Base-by-base conservation (phyloP, 2,888 invertebrate genomes). In the Hydrotaea diabolus region DNA sequence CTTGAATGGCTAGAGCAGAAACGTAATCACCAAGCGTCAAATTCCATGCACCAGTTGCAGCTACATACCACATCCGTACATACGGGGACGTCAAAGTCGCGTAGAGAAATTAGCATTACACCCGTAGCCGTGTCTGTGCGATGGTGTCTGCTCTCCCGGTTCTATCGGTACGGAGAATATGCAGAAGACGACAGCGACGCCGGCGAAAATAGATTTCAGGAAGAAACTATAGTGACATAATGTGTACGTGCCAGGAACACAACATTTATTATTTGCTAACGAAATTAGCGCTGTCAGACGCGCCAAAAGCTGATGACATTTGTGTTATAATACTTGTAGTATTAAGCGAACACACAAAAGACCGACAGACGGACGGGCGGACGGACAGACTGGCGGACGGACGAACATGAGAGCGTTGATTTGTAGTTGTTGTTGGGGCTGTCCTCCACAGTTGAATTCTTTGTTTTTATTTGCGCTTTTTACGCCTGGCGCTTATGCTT, bases 211-310 rank as follows among this genome's bases (percentile, higher is more conserved):
- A 85, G 85, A 79, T 82, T 82, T 82, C 82, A 85, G 85, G 77
- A 85, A 82, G 76, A 74, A 55, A 64, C 43, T 71, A 59, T 69
- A 69, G 85, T 85, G 85, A 85, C 79, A 85, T 78, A 77, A 82
- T 80, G 79, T 82, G 85, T 85, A 85, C 85, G 85, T 85, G 85
- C 85, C 85, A 79, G 82, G 76, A 73, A 85, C 85, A 85, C 85
- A 82, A 82, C 69, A 69, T 69, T 23, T 59, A 21, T 72, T 64
- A 76, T 80, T 73, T 43, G 77, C 69, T 57, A 39, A 66, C 39
- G 23, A 79, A 76, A 77, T 80, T 85, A 73, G 62, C 82, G 77
- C 79, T 85, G 82, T 82, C 85, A 85, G 73, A 62, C 66, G 69
- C 73, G 21, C 62, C 69, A 69, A 39, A 21, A 69, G 46, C 62